Evolutionary conservation across 2,888 invertebrate species (phyloP).

Genomic region (Liodrosophila aerea): DNA sequence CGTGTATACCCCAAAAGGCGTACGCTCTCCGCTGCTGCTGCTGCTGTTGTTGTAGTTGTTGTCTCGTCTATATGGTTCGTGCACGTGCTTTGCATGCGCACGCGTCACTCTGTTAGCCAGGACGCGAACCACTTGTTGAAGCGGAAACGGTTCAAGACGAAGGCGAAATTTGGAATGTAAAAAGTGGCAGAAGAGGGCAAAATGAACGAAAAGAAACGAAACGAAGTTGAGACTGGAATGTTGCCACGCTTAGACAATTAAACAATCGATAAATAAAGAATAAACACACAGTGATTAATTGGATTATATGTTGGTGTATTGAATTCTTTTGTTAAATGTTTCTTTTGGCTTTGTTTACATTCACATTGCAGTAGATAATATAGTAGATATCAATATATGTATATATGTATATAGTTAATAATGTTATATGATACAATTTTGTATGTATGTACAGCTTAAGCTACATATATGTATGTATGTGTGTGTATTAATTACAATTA

Average conservation of each 20-base stretch:
- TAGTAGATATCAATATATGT: slow-evolving; percentile 25
- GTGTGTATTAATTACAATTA: slow-evolving; percentile 44
- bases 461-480: slow-evolving; percentile 17
- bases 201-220: too few species aligned
- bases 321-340: slow-evolving; percentile 12
- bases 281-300: slow-evolving; percentile 9
- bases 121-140: slow-evolving; percentile 38
- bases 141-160: background rate
- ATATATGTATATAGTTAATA: slow-evolving; percentile 17
- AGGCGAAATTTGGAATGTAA: too few species aligned
- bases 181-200: too few species aligned
- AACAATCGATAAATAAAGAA: too few species aligned
- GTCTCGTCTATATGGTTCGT: slow-evolving; percentile 20
- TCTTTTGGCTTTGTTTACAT: slow-evolving; percentile 75
- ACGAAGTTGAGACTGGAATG: too few species aligned
- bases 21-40: too few species aligned
- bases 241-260: too few species aligned
- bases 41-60: too few species aligned
- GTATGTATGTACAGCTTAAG: slow-evolving; percentile 40
- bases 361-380: slow-evolving; percentile 66
- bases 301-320: slow-evolving; percentile 5
- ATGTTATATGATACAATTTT: slow-evolving; percentile 54
- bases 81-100: slow-evolving; percentile 44
- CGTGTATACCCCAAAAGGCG: slow-evolving; percentile 19
- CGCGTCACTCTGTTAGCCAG: slow-evolving; percentile 14